A percentile compares a stretch with the other conserved stretches of the same genome.
Conservation (phyloP, 2,888 invertebrate species). For the Mythimna ferrago region DNA sequence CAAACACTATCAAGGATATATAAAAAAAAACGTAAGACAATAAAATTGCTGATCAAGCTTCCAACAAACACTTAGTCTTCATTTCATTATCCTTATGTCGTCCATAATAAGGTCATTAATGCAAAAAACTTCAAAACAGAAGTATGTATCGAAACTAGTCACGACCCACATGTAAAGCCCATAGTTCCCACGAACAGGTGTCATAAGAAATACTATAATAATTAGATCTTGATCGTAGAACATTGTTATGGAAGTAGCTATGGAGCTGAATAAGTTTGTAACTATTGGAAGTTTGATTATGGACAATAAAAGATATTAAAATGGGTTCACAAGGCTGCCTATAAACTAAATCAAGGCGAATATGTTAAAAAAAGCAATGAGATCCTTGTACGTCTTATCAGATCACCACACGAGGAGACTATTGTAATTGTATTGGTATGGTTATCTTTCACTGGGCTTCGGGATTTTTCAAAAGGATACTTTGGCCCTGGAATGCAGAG, state of each 20-base stretch:
- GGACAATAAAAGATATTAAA: not conserved
- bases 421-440: no score
- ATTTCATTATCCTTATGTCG: slow-evolving; percentile 38
- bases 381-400: no score
- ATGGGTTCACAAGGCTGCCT: no score
- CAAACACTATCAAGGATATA: slow-evolving; percentile 10
- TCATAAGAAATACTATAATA: slow-evolving; percentile 64
- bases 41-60: slow-evolving; percentile 16
- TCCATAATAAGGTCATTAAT: slow-evolving; percentile 49
- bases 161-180: slow-evolving; percentile 52
- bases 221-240: slow-evolving; percentile 60
- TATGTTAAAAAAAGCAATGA: not conserved
- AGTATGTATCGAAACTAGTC: slow-evolving; percentile 61
- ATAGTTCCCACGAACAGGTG: slow-evolving; percentile 60
- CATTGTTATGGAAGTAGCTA: slow-evolving; percentile 40
- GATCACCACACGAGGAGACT: no score
- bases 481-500: no score
- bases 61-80: slow-evolving; percentile 34
- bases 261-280: not conserved
- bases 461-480: no score
- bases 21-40: slow-evolving; percentile 21
- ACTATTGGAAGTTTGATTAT: slow-evolving; percentile 21
- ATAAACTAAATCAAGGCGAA: not conserved
- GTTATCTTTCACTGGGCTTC: no score
- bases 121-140: slow-evolving; percentile 47